phyloP scores from a whole-genome alignment of 2,113 vertebrate species.

The Alexandromys fortis region DNA sequence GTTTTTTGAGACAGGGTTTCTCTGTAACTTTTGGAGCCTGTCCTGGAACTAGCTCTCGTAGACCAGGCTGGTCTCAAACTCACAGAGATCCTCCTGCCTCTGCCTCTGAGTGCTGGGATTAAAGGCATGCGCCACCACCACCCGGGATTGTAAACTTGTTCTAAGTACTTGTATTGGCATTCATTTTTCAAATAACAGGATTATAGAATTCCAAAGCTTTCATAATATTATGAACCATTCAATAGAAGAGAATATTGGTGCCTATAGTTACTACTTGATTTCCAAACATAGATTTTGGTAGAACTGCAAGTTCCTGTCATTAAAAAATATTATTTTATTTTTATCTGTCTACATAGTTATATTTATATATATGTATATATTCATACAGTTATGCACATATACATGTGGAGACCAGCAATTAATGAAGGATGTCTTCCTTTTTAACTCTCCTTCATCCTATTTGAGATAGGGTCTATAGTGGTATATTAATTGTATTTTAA shows the following conservation, averaged over 20 bases:
- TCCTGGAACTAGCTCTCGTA: no score
- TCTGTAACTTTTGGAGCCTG: no score
- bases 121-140: no score
- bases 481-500: no score
- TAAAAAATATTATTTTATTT: not conserved
- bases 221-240: no score
- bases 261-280: not conserved
- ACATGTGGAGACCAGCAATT: not conserved
- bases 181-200: not conserved
- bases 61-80: no score
- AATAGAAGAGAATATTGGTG: not conserved
- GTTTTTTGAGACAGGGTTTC: no score
- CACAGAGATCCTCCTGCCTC: no score
- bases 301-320: not conserved
- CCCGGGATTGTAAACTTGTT: not conserved
- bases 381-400: not conserved
- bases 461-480: not conserved
- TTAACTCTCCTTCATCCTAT: not conserved
- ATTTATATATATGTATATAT: not conserved
- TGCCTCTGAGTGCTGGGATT: no score
- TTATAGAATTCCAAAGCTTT: not conserved
- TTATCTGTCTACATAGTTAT: not conserved
- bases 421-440: not conserved
- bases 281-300: not conserved
- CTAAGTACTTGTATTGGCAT: not conserved